phyloP scores from a whole-genome alignment of 2,797 vertebrate species.

The Natrix natrix region DNA sequence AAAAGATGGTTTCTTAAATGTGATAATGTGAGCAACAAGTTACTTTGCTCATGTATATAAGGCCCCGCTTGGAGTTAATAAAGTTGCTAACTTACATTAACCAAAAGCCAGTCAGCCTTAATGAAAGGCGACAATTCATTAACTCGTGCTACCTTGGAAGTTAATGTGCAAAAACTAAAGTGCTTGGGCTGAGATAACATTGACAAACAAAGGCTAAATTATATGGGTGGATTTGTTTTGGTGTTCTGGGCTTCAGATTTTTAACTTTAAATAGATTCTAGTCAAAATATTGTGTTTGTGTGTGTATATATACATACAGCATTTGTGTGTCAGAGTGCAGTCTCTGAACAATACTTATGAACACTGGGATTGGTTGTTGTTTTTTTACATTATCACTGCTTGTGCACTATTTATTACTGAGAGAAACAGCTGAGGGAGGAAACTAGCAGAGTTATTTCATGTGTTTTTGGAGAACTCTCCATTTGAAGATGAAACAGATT shows the following conservation, averaged over 20 bases:
- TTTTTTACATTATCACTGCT: background rate
- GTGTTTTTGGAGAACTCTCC: background rate
- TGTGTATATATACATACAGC: background rate
- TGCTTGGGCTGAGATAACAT: background rate
- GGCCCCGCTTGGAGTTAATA: background rate
- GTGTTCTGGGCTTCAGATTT: background rate
- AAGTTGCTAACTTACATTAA: constrained; percentile 5
- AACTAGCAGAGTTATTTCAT: background rate
- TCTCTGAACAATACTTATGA: background rate
- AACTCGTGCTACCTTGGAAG: background rate
- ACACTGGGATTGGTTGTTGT: background rate
- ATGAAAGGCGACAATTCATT: constrained; percentile 2
- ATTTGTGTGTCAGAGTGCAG: background rate
- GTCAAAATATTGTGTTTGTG: background rate
- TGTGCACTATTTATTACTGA: background rate
- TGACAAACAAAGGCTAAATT: background rate
- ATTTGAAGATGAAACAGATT: background rate
- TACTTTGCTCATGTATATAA: background rate
- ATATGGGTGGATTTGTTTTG: background rate
- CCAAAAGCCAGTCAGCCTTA: background rate
- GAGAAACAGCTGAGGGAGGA: background rate
- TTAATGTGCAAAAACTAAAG: background rate
- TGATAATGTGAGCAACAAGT: background rate
- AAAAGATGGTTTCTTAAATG: background rate
- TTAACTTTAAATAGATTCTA: background rate